Conservation (phyloP, 2,113 vertebrate genomes). For the Peromyscus polionotus region DNA sequence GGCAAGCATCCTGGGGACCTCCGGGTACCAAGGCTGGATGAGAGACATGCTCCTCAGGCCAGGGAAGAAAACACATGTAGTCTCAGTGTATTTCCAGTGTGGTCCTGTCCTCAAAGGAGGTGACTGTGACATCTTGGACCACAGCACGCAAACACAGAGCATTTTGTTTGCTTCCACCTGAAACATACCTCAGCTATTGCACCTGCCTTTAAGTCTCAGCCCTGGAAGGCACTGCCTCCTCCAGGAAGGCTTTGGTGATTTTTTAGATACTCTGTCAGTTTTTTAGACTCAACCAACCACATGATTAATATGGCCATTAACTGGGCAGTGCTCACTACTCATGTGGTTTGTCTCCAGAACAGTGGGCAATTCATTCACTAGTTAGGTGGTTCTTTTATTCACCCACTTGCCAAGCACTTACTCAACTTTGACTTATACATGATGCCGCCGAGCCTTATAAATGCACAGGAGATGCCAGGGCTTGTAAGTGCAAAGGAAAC, state of each 20-base stretch:
- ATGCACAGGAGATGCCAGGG: background rate
- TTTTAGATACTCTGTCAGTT: background rate
- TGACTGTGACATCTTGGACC: background rate
- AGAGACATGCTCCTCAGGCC: background rate
- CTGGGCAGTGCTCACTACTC: background rate
- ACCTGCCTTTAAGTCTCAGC: background rate
- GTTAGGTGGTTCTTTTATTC: background rate
- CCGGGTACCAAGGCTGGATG: background rate
- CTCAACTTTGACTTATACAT: background rate
- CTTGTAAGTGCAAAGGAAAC: background rate
- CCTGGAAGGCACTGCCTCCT: background rate
- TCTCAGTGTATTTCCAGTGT: background rate
- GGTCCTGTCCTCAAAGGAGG: background rate
- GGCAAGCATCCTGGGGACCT: background rate
- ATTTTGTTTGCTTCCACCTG: background rate
- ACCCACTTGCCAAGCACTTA: background rate
- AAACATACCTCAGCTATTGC: background rate
- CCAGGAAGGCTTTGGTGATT: constrained; percentile 3
- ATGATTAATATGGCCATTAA: background rate
- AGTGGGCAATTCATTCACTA: background rate
- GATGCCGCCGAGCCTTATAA: background rate
- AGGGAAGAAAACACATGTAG: background rate
- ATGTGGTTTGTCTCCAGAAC: background rate
- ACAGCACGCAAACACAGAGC: background rate
- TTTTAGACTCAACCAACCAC: background rate